A percentile compares a stretch with the other conserved stretches of the same genome.
phyloP scores from a whole-genome alignment of 2,797 vertebrate genomes.

The Scleropages formosus region DNA sequence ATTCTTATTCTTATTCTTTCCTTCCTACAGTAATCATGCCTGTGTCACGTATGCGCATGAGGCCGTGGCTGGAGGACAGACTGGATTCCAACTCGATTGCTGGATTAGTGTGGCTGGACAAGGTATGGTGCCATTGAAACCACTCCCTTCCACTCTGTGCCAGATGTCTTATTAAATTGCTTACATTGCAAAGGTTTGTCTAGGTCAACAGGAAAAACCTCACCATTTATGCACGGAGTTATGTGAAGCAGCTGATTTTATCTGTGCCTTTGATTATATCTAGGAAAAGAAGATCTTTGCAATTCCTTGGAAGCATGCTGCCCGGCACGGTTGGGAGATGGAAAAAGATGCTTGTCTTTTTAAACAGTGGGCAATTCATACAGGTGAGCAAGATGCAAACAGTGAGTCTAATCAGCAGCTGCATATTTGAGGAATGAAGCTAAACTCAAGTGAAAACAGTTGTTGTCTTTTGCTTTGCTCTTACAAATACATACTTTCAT shows the following conservation, averaged over 20 bases:
- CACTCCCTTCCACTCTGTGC: not conserved
- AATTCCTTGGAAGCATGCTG: conserved; percentile 96
- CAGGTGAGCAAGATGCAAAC: conserved; percentile 72
- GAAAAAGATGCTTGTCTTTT: conserved; percentile 92
- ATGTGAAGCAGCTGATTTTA: not conserved
- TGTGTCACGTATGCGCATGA: conserved; percentile 71
- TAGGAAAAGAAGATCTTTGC: conserved; percentile 87
- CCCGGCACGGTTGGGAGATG: conserved; percentile 92
- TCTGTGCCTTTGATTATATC: conserved; percentile 15
- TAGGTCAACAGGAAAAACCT: too few species aligned
- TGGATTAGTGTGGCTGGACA: conserved; percentile 69
- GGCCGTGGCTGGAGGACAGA: conserved; percentile 69
- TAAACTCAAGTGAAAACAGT: not conserved
- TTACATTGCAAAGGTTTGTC: too few species aligned
- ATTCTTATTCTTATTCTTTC: not conserved
- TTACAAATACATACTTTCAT: not conserved
- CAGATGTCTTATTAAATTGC: not conserved
- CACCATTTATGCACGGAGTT: too few species aligned
- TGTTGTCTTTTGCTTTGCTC: too few species aligned
- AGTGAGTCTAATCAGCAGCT: not conserved
- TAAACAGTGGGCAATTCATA: conserved; percentile 91
- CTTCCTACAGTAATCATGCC: conserved; percentile 61
- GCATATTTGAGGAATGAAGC: not conserved
- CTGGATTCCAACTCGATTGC: conserved; percentile 60
- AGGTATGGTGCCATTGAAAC: conserved; percentile 52